phyloP scores from a whole-genome alignment of 2,888 invertebrate genomes.

The Pandemis corylana region DNA sequence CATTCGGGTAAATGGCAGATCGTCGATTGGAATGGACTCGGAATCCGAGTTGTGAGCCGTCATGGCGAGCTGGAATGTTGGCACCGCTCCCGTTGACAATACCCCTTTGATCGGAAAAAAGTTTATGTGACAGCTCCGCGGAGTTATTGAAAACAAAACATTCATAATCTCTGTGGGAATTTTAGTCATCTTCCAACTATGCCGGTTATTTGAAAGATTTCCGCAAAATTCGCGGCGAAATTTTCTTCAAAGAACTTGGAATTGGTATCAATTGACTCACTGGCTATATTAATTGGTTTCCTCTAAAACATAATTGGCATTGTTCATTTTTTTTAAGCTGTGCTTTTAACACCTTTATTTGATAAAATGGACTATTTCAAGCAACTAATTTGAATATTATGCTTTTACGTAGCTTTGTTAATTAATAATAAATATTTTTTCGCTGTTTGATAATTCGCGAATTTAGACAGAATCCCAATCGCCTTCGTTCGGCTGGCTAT shows the following conservation, averaged over 20 bases:
- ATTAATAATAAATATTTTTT: too few species aligned
- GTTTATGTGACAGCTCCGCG: constrained; percentile 30
- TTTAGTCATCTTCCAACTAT: not conserved
- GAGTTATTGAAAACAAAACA: constrained; percentile 24
- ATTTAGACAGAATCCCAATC: too few species aligned
- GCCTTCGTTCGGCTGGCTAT: too few species aligned
- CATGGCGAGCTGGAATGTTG: constrained; percentile 53
- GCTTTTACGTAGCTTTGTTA: too few species aligned
- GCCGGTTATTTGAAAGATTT: not conserved
- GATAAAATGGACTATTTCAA: too few species aligned
- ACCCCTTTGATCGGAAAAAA: constrained; percentile 42
- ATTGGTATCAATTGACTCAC: not conserved
- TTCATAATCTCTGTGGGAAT: constrained; percentile 14
- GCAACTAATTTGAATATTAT: too few species aligned
- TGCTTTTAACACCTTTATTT: too few species aligned
- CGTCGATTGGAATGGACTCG: constrained; percentile 32
- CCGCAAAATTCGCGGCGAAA: not conserved
- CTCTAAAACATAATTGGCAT: not conserved
- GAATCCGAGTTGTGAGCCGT: constrained; percentile 41
- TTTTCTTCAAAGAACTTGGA: not conserved
- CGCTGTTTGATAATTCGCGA: too few species aligned
- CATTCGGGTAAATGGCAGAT: constrained; percentile 24
- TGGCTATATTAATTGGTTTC: not conserved
- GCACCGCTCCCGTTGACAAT: constrained; percentile 50
- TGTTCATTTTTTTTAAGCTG: too few species aligned